These are phyloP conservation scores for Orthonychiurus folsomi DNA, from an alignment of 2,888 invertebrate species.

Conservation along the genomic window DNA sequence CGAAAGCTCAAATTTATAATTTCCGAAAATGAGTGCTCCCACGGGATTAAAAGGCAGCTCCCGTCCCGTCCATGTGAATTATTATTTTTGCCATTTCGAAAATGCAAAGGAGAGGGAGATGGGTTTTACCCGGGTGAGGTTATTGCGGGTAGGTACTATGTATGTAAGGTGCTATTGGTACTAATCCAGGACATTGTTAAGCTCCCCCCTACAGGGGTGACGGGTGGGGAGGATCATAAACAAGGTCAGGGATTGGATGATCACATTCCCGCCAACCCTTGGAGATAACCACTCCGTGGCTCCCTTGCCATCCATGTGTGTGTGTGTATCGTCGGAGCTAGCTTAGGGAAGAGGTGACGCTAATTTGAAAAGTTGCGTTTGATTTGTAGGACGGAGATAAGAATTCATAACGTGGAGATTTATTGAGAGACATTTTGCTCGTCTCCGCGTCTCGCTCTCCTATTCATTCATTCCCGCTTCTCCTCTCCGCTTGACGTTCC, in stretches of 20 bases:
- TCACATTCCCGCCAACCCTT: not conserved
- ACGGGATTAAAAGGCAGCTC: too few species aligned
- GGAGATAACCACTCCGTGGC: not conserved
- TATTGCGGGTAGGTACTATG: too few species aligned
- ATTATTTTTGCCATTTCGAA: too few species aligned
- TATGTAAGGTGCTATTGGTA: not conserved
- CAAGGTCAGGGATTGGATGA: not conserved
- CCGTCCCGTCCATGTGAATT: too few species aligned
- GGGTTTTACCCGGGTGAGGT: too few species aligned
- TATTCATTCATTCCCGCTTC: conserved; percentile 41
- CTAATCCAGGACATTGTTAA: not conserved
- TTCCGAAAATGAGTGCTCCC: too few species aligned
- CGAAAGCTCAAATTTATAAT: too few species aligned
- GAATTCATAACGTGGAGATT: conserved; percentile 40
- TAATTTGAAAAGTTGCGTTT: conserved; percentile 41
- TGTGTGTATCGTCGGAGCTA: not conserved
- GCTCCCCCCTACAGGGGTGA: not conserved
- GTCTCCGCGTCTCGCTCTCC: too few species aligned
- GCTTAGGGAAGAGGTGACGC: conserved; percentile 21
- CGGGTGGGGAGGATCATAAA: not conserved
- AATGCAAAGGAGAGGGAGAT: too few species aligned
- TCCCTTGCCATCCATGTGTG: too few species aligned
- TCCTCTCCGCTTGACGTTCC: conserved; percentile 38
- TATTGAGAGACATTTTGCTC: conserved; percentile 40
- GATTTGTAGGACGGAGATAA: conserved; percentile 39